Conservation (phyloP, 2,113 vertebrate species). For the Pitta sordida region DNA sequence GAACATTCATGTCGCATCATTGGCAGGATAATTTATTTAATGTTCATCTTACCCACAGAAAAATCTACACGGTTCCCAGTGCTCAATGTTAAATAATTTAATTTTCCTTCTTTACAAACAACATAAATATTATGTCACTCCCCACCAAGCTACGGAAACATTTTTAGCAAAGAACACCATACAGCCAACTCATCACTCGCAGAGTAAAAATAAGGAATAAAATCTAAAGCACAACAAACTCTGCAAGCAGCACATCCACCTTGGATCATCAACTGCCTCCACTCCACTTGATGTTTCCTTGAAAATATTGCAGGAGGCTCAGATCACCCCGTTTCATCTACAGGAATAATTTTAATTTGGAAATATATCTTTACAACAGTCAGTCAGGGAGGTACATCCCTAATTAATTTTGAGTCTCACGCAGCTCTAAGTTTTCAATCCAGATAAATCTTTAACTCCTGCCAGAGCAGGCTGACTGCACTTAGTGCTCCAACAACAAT, state of each 20-base stretch:
- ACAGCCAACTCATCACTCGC: not conserved
- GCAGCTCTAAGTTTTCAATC: not conserved
- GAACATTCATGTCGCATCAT: not conserved
- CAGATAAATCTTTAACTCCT: not conserved
- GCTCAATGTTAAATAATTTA: not conserved
- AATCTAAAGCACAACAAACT: not conserved
- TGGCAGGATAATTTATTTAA: not conserved
- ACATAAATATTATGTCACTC: not conserved
- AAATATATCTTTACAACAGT: not conserved
- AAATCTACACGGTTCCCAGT: not conserved
- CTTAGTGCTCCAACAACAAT: not conserved
- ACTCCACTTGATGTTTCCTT: not conserved
- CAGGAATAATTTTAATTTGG: not conserved
- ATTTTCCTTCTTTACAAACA: not conserved
- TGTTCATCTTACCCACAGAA: not conserved
- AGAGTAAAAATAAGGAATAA: slow-evolving; percentile 5
- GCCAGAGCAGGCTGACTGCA: not conserved
- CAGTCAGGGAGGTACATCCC: not conserved
- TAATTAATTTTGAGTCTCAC: not conserved
- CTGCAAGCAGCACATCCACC: not conserved
- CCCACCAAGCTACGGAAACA: not conserved
- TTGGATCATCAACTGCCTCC: not conserved
- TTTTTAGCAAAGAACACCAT: not conserved
- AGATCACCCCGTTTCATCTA: not conserved
- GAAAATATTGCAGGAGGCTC: not conserved